Evolutionary conservation across 1,140 invertebrate species (phyloP).

Genomic region (Sycophaga agraensis): DNA sequence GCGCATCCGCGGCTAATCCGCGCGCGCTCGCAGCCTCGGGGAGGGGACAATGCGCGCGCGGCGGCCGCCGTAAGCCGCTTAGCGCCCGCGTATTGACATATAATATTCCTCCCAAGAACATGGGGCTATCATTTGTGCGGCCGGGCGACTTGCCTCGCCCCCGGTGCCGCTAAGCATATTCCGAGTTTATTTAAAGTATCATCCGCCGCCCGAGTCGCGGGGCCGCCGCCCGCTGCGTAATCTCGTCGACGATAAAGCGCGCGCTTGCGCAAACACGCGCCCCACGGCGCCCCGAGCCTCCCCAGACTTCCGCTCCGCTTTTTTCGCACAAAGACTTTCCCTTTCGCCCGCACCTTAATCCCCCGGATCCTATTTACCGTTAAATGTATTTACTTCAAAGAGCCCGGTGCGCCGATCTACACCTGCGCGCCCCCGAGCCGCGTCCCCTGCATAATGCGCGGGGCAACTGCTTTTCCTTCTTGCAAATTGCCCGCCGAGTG

Average conservation of each 20-base stretch:
- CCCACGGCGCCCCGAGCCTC: not conserved
- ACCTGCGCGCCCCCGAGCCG: no score
- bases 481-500: no score
- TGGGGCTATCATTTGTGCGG: constrained; percentile 14
- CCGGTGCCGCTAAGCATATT: constrained; percentile 15
- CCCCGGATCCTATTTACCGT: no score
- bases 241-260: constrained; percentile 11
- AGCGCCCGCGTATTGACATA: constrained; percentile 28
- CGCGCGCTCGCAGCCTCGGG: not conserved
- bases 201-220: constrained; percentile 3
- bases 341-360: no score
- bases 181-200: constrained; percentile 32
- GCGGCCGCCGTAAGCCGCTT: constrained; percentile 29
- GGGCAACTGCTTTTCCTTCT: no score
- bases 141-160: not conserved
- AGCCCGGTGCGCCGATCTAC: no score
- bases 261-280: not conserved
- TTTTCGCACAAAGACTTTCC: not conserved
- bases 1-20: constrained; percentile 6
- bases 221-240: constrained; percentile 11
- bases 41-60: constrained; percentile 23
- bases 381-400: not conserved
- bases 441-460: no score
- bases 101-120: constrained; percentile 27
- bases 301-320: not conserved